Evolutionary conservation across 2,113 vertebrate species (phyloP), one percentile per base, ranked within the genome.

Genomic region (Sterrhoptilus dennistouni): DNA sequence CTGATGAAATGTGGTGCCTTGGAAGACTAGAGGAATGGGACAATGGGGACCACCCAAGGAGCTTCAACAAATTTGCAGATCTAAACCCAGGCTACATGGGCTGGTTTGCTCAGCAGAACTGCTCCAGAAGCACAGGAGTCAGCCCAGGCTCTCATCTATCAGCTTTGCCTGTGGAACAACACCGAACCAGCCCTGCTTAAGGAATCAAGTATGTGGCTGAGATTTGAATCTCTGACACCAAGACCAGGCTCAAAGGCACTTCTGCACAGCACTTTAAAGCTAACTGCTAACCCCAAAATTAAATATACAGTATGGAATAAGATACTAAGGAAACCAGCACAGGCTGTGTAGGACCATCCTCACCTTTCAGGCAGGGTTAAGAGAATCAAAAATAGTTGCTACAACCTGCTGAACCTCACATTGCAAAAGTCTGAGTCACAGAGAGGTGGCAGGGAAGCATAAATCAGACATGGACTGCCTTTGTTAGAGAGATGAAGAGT

Each of bases 31-130:
- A 90, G 33, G 25, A 63, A 77, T 19, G 9, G 5, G 6, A 11
- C 0, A 0, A 66, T 21, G 17, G 20, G 6, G 8, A 1, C 12
- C 12, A 71, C 38, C 6, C 10, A 11, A 71, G 24, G 19, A 64
- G 5, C 54, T 63, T 75, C 42, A 56, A 63, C 1, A 8, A 29
- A 71, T 63, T 21, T 45, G 7, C 11, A 40, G 18, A 29, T 33
- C 42, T 24, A 72, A 84, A 28, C 11, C 27, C 40, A 66, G 27
- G 25, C 44, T 21, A 66, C 4, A 22, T 24, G 29, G 12, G 14
- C 24, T 11, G 5, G 9, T 18, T 49, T 44, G 35, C 31, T 65
- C 22, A 40, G 50, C 17, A 33, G 35, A 31, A 33, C 18, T 44
- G 27, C 31, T 71, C 38, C 49, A 53, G 57, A 49, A 80, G 49